Conservation (phyloP, 2,113 vertebrate species). For the Motacilla alba region DNA sequence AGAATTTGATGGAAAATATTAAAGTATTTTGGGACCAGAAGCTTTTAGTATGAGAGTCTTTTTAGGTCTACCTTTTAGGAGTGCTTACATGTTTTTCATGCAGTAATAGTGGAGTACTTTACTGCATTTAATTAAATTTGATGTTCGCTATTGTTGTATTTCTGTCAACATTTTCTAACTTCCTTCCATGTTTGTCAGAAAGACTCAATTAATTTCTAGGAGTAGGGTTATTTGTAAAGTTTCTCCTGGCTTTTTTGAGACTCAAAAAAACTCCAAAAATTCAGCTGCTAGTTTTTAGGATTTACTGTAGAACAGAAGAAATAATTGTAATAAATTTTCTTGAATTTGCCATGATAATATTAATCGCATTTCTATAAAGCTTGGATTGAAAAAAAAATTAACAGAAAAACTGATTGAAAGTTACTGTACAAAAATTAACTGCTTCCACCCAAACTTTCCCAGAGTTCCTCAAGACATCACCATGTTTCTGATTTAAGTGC, state of each 20-base stretch:
- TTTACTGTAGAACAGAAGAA: background rate
- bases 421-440: background rate
- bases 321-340: background rate
- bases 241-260: background rate
- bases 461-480: background rate
- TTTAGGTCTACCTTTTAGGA: background rate
- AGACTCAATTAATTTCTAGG: background rate
- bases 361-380: background rate
- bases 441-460: background rate
- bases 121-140: too few species aligned
- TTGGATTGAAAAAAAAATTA: background rate
- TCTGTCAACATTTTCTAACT: background rate
- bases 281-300: background rate
- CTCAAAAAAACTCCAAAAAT: fast-evolving
- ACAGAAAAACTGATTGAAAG: background rate
- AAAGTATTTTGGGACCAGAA: background rate
- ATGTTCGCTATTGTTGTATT: background rate
- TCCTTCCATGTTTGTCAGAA: background rate
- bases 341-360: background rate
- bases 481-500: background rate
- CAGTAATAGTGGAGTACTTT: background rate
- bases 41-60: background rate
- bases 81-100: background rate
- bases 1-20: background rate
- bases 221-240: background rate